These are phyloP conservation scores for Corvus hawaiiensis DNA, from an alignment of 2,113 vertebrate genomes.

Conservation along the genomic window DNA sequence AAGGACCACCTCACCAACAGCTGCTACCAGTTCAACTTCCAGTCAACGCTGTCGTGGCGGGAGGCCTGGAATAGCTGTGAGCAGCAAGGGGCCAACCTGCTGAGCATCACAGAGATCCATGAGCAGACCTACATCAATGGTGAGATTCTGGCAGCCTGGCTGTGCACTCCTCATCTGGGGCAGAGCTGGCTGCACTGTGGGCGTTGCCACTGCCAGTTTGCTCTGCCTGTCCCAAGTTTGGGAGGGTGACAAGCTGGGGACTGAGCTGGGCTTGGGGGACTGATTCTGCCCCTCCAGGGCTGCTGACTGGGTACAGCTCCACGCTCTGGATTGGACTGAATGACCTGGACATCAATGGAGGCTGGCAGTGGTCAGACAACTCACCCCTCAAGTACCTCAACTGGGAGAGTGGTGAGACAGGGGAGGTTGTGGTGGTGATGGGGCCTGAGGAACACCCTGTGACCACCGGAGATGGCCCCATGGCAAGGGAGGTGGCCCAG, in stretches of 20 bases:
- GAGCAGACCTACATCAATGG: conserved; percentile 97
- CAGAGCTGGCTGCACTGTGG: neutral
- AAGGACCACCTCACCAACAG: conserved; percentile 89
- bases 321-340: conserved; percentile 95
- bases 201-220: neutral
- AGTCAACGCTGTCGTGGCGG: conserved; percentile 89
- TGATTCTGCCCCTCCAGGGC: conserved; percentile 68
- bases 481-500: neutral
- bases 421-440: neutral
- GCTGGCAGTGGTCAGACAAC: conserved; percentile 96
- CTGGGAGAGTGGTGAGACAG: conserved; percentile 87
- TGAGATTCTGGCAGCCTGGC: conserved; percentile 34
- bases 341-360: conserved; percentile 90
- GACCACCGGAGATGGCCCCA: neutral
- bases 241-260: neutral
- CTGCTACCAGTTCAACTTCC: conserved; percentile 99
- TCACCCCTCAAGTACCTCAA: conserved; percentile 95
- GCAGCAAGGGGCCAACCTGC: conserved; percentile 91
- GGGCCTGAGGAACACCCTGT: neutral
- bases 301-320: conserved; percentile 89
- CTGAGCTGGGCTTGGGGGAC: neutral
- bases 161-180: neutral
- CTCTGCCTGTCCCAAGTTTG: neutral
- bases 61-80: conserved; percentile 93
- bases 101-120: conserved; percentile 94